Conservation (phyloP, 2,888 invertebrate genomes). For the Ophioninae sp. region DNA sequence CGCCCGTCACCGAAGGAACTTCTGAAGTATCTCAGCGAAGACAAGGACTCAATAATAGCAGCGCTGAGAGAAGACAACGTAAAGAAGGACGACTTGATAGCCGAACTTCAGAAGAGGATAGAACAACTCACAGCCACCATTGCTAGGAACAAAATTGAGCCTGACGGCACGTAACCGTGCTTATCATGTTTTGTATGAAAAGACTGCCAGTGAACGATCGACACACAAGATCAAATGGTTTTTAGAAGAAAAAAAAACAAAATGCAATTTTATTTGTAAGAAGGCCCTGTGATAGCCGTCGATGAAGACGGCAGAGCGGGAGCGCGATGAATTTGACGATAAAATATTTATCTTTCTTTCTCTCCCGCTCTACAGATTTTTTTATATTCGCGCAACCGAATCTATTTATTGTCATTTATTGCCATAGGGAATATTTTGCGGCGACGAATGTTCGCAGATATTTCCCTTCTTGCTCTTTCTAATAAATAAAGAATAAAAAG, state of each 20-base stretch:
- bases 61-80: slow-evolving; percentile 67
- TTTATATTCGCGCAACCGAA: neutral
- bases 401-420: slow-evolving; percentile 10
- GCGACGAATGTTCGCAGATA: neutral
- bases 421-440: neutral
- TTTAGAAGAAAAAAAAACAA: slow-evolving; percentile 24
- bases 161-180: slow-evolving; percentile 47
- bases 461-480: neutral
- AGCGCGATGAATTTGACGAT: slow-evolving; percentile 22
- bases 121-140: slow-evolving; percentile 60
- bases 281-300: slow-evolving; percentile 47
- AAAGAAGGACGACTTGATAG: slow-evolving; percentile 65
- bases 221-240: neutral
- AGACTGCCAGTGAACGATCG: neutral
- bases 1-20: slow-evolving; percentile 84
- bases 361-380: neutral
- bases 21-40: slow-evolving; percentile 82
- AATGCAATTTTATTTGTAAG: slow-evolving; percentile 38
- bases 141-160: slow-evolving; percentile 44
- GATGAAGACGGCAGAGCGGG: slow-evolving; percentile 21
- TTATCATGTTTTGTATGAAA: slow-evolving; percentile 15
- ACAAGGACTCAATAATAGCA: slow-evolving; percentile 79
- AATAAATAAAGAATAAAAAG: slow-evolving; percentile 4
- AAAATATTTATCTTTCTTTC: slow-evolving; percentile 20
- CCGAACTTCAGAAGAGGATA: slow-evolving; percentile 59